A percentile compares a stretch with the other conserved stretches of the same genome.
Evolutionary conservation across 2,113 vertebrate genomes (phyloP).

Genomic region (Glaucomys volans): DNA sequence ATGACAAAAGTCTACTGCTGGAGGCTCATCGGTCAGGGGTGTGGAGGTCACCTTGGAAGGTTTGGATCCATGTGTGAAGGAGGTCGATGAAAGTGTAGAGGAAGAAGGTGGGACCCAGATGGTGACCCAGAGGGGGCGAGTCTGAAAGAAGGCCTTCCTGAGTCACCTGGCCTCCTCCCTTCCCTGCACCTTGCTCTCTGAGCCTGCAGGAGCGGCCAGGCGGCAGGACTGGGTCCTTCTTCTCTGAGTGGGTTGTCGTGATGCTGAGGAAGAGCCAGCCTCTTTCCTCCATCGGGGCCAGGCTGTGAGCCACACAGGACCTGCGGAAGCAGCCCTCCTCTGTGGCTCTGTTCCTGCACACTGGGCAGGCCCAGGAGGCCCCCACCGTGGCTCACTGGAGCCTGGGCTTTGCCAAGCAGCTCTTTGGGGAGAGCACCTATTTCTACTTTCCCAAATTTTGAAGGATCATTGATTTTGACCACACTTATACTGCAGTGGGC

Average conservation of each 20-base stretch:
- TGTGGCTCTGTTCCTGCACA: not conserved
- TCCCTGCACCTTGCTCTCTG: not conserved
- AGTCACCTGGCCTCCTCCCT: not conserved
- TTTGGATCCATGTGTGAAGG: not conserved
- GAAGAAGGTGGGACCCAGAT: not conserved
- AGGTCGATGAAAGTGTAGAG: not conserved
- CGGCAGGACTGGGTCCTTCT: not conserved
- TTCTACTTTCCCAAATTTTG: not conserved
- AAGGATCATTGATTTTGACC: not conserved
- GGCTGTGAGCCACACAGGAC: too few species aligned
- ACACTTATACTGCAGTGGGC: not conserved
- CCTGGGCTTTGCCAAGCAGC: not conserved
- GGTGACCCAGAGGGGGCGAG: not conserved
- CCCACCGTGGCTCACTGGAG: not conserved
- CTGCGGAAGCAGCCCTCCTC: accelerated
- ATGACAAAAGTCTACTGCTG: not conserved
- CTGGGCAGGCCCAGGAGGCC: not conserved
- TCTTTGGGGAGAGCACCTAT: not conserved
- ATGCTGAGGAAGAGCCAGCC: not conserved
- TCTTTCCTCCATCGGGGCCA: not conserved
- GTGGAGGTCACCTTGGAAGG: not conserved
- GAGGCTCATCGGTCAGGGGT: not conserved
- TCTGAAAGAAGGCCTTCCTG: not conserved
- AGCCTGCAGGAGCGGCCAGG: too few species aligned
- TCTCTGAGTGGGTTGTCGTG: not conserved